A percentile compares a stretch with the other conserved stretches of the same genome.
Evolutionary conservation across 2,888 invertebrate genomes (phyloP).

Genomic region (Troides aeacus): DNA sequence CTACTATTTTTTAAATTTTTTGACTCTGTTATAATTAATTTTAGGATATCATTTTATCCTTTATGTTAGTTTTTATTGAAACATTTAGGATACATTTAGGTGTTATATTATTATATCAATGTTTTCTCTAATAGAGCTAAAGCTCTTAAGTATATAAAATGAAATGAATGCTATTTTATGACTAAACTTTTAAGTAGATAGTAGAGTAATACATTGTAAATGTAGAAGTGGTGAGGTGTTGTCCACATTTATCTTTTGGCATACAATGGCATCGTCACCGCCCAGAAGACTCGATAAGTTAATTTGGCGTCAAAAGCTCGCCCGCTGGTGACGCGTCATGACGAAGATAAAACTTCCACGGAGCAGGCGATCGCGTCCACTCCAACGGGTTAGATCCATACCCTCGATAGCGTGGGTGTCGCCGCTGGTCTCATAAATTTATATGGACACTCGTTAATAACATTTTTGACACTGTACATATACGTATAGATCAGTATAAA

Average conservation of each 20-base stretch:
- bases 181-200: too few species aligned
- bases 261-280: constrained; percentile 31
- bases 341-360: constrained; percentile 31
- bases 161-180: too few species aligned
- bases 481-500: not conserved
- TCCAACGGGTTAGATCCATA: constrained; percentile 33
- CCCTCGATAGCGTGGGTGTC: constrained; percentile 34
- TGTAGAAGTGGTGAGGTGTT: not conserved
- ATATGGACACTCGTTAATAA: constrained; percentile 21
- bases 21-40: too few species aligned
- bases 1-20: too few species aligned
- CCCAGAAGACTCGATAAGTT: constrained; percentile 51
- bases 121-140: too few species aligned
- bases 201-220: not conserved
- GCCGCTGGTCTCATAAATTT: constrained; percentile 22
- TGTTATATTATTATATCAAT: too few species aligned
- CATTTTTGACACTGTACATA: constrained; percentile 15
- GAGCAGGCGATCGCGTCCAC: constrained; percentile 23
- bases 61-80: too few species aligned
- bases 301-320: constrained; percentile 58
- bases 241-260: constrained; percentile 15
- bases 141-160: too few species aligned
- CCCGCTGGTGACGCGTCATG: constrained; percentile 34
- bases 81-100: too few species aligned
- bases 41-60: too few species aligned